These are phyloP conservation scores for Henicopernis longicauda DNA, from an alignment of 2,113 vertebrate genomes.

Conservation along the genomic window DNA sequence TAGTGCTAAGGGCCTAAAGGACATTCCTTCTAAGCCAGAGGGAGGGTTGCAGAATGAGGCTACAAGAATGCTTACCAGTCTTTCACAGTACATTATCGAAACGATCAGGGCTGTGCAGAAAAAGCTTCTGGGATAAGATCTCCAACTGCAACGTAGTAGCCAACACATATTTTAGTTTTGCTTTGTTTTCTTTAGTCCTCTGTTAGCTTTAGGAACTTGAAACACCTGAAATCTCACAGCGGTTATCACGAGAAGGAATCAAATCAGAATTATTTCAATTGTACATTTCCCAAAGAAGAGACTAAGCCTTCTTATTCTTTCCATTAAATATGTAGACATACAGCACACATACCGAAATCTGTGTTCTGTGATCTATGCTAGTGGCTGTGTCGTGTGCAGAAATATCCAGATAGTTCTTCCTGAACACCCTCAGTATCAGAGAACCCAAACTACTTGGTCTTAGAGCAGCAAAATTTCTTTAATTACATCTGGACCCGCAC, in stretches of 20 bases:
- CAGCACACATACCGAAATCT: neutral
- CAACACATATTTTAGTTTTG: neutral
- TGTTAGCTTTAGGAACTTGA: neutral
- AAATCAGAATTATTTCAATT: neutral
- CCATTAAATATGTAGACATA: neutral
- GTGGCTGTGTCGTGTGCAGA: neutral
- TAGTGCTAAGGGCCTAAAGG: neutral
- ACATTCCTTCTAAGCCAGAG: neutral
- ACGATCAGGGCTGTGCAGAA: neutral
- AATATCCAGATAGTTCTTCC: neutral
- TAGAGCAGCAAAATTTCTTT: neutral
- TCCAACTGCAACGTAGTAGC: neutral
- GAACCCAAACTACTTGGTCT: neutral
- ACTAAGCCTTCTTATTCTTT: neutral
- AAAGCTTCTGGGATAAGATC: neutral
- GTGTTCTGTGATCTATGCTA: neutral
- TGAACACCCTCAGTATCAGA: neutral
- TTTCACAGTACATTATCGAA: neutral
- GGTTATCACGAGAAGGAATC: neutral
- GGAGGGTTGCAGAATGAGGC: neutral
- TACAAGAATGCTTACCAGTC: neutral
- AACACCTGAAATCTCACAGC: slow-evolving; percentile 12
- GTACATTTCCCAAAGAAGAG: neutral
- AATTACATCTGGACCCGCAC: neutral
- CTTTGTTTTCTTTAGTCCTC: neutral